Conservation (phyloP, 2,113 vertebrate genomes). For the Pseudopipra pipra region DNA sequence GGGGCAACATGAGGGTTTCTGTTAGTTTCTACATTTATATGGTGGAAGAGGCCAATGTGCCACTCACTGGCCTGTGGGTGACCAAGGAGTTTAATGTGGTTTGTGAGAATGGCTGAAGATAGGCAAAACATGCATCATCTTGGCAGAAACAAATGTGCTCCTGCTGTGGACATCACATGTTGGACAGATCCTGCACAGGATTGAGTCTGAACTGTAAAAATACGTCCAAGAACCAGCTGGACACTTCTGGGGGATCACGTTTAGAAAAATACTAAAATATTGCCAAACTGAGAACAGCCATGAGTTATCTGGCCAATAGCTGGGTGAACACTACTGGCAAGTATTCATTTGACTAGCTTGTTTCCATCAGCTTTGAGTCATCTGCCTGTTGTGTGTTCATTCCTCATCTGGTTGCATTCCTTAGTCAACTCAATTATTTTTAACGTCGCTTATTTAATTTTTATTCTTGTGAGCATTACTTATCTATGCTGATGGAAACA, state of each 20-base stretch:
- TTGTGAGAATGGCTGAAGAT: not conserved
- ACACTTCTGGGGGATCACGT: not conserved
- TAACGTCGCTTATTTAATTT: not conserved
- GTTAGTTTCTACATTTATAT: not conserved
- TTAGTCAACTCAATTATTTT: not conserved
- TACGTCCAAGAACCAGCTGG: not conserved
- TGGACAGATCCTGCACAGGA: not conserved
- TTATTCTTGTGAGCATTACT: not conserved
- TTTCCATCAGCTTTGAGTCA: constrained; percentile 40
- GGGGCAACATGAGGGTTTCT: not conserved
- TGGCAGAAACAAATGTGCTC: not conserved
- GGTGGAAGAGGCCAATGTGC: not conserved
- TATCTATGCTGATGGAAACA: not conserved
- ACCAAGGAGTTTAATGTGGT: not conserved
- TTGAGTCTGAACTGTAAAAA: not conserved
- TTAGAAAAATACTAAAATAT: not conserved
- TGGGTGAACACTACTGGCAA: not conserved
- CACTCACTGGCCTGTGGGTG: not conserved
- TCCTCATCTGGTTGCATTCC: constrained; percentile 1
- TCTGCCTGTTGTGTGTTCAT: not conserved
- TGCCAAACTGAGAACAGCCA: not conserved
- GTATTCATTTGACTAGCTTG: not conserved
- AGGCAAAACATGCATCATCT: not conserved
- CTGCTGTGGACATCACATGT: not conserved
- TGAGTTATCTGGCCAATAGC: not conserved